A percentile compares a stretch with the other conserved stretches of the same genome.
phyloP scores from a whole-genome alignment of 2,113 vertebrate species.

The Ceuthmochares aereus region DNA sequence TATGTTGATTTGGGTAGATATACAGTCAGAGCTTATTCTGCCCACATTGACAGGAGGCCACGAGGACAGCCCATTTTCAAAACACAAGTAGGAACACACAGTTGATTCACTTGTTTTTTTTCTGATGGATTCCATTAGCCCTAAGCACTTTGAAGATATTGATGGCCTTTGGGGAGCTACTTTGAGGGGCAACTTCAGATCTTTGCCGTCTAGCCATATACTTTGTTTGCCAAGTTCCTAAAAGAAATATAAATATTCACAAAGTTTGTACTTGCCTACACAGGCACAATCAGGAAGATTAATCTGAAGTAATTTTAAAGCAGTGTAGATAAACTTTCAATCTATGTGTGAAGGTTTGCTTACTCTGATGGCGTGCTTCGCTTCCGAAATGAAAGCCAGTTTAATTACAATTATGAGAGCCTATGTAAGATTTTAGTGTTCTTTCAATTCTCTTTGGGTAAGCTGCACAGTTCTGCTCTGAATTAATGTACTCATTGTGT shows the following conservation, averaged over 20 bases:
- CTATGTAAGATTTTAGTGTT: neutral
- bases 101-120: neutral
- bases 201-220: neutral
- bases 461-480: neutral
- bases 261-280: neutral
- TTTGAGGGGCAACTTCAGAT: neutral
- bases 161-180: neutral
- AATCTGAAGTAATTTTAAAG: neutral
- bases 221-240: neutral
- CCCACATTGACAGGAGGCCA: neutral
- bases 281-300: neutral
- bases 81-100: neutral
- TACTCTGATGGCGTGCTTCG: neutral
- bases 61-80: neutral
- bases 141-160: neutral
- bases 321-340: slow-evolving; percentile 3
- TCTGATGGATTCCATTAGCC: neutral
- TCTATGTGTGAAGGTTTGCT: neutral
- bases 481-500: neutral
- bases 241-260: neutral
- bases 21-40: neutral
- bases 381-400: neutral
- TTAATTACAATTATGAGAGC: neutral
- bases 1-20: neutral
- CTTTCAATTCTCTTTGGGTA: neutral